These are phyloP conservation scores for Intellagama lesueurii DNA, from an alignment of 2,797 vertebrate genomes.

Conservation along the genomic window DNA sequence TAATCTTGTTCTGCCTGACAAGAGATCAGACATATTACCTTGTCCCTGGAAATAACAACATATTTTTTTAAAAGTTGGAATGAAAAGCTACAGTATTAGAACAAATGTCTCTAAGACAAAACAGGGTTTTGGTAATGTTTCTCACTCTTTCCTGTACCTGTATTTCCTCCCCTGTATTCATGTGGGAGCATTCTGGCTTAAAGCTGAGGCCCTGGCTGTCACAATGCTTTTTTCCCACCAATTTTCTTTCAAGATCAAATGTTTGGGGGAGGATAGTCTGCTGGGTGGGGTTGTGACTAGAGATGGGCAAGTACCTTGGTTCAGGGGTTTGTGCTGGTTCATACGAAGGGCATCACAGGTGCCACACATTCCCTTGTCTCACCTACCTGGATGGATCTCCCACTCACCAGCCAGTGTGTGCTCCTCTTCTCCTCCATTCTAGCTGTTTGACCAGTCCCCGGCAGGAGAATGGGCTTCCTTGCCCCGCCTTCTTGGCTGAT, in stretches of 20 bases:
- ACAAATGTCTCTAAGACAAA: no score
- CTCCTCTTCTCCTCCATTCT: no score
- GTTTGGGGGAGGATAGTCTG: not conserved
- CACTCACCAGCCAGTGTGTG: no score
- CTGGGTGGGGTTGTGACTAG: not conserved
- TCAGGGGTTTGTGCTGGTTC: no score
- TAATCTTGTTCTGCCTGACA: conserved; percentile 31
- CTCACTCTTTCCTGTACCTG: not conserved
- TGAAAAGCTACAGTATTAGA: not conserved
- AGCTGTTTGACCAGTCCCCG: no score
- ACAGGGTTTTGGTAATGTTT: no score
- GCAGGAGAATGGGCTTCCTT: no score
- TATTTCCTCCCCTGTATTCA: not conserved
- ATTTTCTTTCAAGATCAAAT: not conserved
- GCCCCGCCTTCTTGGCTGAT: no score
- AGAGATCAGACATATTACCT: conserved; percentile 30
- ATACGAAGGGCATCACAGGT: no score
- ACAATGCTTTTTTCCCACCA: not conserved
- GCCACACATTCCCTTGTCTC: no score
- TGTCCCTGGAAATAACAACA: not conserved
- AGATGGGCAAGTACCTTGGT: no score
- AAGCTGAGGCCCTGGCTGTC: not conserved
- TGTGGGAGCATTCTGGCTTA: not conserved
- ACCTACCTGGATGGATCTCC: no score
- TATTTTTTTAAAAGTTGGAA: not conserved